Percentiles rank a stretch among this genome's conserved stretches.
Evolutionary conservation across 2,113 vertebrate species (phyloP).

Genomic region (Prietella phreatophila): DNA sequence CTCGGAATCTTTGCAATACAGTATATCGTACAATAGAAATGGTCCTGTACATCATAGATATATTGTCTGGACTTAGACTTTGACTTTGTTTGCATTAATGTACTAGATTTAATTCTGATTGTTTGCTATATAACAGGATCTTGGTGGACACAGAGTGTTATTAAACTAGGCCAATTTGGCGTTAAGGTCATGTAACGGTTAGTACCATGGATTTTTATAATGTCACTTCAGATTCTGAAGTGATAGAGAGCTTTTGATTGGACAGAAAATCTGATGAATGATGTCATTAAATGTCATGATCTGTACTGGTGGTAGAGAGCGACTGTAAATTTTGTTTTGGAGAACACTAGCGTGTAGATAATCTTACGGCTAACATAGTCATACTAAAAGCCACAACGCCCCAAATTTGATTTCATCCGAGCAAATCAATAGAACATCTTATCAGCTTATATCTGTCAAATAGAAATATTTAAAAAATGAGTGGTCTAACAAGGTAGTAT

Average conservation of each 20-base stretch:
- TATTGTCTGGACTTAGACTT: neutral
- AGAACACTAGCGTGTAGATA: too few species aligned
- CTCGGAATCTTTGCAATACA: neutral
- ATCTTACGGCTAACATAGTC: too few species aligned
- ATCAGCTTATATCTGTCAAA: neutral
- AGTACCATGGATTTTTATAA: too few species aligned
- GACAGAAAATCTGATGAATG: too few species aligned
- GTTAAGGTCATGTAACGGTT: neutral
- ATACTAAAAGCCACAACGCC: too few species aligned
- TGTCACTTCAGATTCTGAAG: too few species aligned
- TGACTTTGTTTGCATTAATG: neutral
- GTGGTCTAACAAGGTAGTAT: neutral
- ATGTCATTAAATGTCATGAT: too few species aligned
- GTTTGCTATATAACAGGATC: neutral
- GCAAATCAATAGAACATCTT: neutral
- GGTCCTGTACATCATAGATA: neutral
- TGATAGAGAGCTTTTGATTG: too few species aligned
- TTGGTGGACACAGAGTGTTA: neutral
- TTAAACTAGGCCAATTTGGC: neutral
- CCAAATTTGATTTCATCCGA: neutral
- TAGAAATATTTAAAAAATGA: neutral
- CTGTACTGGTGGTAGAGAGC: too few species aligned
- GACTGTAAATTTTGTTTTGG: too few species aligned
- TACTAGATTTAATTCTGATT: neutral
- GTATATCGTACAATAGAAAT: neutral